Base-by-base conservation (phyloP, 1,140 invertebrate species). In the Drosophila truncata region DNA sequence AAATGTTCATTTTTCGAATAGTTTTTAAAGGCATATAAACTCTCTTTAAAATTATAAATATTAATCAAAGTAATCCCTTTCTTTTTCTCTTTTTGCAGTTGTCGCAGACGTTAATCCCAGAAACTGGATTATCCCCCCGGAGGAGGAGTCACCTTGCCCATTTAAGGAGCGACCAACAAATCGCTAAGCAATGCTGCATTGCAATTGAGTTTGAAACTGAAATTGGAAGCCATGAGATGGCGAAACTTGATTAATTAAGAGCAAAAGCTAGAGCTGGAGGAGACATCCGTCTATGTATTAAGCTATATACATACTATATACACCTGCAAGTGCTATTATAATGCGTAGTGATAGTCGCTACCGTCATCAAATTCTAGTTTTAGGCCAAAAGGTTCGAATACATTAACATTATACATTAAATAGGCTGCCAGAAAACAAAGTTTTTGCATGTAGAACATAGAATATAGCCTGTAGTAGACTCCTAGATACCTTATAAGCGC, bases 351-450 rank as follows among this genome's bases (percentile, higher is more conserved):
- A 37, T 75, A 42, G 55, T 78, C 33, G 35, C 55, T 41, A 72
- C 72, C 80, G 63, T 76, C 37, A 46, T 69, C 77, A 54, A 11
- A n/a, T 59, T 78, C 41, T 70, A 84, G 73, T 58, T 78, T 78
- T 71, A 75, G 49, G 66, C 39, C 58, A 64, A 37, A 44, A 41
- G 44, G 37, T 54, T 61, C 59, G 20, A 60, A 54, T 23, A 23
- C 20, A 25, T 25, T 31, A 18, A 50, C 49, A 31, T 20, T 50
- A 50, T 18, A 50, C 47, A 13, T 31, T 31, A 57, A 54, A 57
- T 61, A 82, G 80, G 80, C 84, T 87, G 84, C 84, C 84, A 84
- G 77, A 80, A 72, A 87, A 87, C 83, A 58, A 67, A 87, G 84
- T 88, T 87, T 87, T 82, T 65, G 46, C 33, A 49, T 33, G 52